These are phyloP conservation scores for Paramacrobiotus metropolitanus DNA, from an alignment of 1,140 invertebrate genomes.

Conservation along the genomic window DNA sequence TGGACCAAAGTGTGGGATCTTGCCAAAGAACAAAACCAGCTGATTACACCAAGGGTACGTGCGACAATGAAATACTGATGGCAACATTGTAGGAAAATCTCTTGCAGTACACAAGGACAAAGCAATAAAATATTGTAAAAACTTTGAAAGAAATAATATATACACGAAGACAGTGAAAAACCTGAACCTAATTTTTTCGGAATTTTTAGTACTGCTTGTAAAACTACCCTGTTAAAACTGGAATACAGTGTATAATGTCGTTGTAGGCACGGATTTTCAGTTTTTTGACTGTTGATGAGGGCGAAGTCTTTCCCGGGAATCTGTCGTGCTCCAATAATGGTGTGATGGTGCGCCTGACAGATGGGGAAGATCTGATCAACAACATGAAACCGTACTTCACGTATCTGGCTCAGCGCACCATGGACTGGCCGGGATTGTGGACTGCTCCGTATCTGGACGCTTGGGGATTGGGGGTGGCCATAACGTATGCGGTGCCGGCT, in stretches of 20 bases:
- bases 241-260: no score
- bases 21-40: slow-evolving; percentile 18
- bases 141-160: no score
- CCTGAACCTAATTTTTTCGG: no score
- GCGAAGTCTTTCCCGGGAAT: slow-evolving; percentile 23
- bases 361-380: slow-evolving; percentile 25
- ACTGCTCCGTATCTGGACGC: slow-evolving; percentile 26
- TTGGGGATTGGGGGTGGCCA: slow-evolving; percentile 24
- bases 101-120: no score
- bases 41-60: no score
- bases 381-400: slow-evolving; percentile 26
- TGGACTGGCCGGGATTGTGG: slow-evolving; percentile 22
- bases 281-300: slow-evolving; percentile 25
- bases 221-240: no score
- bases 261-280: slow-evolving; percentile 25
- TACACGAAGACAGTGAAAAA: no score
- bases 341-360: slow-evolving; percentile 21
- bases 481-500: slow-evolving; percentile 24
- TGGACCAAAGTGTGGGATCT: slow-evolving; percentile 24
- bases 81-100: no score
- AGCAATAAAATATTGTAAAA: no score
- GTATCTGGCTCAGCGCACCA: slow-evolving; percentile 22
- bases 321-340: slow-evolving; percentile 21
- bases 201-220: no score
- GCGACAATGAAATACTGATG: no score